A percentile compares a stretch with the other conserved stretches of the same genome.
These are phyloP conservation scores for Sycophila sp. DNA, from an alignment of 1,140 invertebrate species.

Conservation along the genomic window DNA sequence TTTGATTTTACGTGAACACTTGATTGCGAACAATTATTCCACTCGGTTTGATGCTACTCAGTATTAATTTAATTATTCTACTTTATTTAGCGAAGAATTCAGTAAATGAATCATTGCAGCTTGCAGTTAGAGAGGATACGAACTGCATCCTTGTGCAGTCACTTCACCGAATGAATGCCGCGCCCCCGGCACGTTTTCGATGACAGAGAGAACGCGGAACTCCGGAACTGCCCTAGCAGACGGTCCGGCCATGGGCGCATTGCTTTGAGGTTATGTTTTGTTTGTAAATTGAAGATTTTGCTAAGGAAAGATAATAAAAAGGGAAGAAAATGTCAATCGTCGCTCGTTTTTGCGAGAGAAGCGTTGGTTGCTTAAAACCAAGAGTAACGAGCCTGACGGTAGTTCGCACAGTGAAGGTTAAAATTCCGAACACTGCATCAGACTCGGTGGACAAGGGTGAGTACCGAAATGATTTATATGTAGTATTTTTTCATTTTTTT, in stretches of 20 bases:
- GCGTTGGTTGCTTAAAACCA: slow-evolving; percentile 1
- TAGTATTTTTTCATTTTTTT: background rate
- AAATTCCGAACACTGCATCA: slow-evolving; percentile 40
- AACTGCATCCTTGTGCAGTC: too few species aligned
- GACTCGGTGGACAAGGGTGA: slow-evolving; percentile 24
- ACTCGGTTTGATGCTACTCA: too few species aligned
- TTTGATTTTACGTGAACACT: too few species aligned
- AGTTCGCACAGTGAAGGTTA: slow-evolving; percentile 5
- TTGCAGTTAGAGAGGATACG: too few species aligned
- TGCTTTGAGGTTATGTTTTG: slow-evolving; percentile 28
- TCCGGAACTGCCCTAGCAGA: too few species aligned
- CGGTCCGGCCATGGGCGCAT: too few species aligned
- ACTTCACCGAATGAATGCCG: too few species aligned
- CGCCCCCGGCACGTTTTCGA: background rate
- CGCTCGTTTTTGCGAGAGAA: slow-evolving; percentile 18
- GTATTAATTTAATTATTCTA: too few species aligned
- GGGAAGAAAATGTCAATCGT: slow-evolving; percentile 35
- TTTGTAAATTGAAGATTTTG: background rate
- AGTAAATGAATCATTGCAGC: too few species aligned
- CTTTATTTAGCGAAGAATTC: too few species aligned
- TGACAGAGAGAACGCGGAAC: background rate
- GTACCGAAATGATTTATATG: too few species aligned
- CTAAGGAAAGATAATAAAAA: background rate
- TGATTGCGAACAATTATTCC: too few species aligned
- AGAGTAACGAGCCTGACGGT: background rate